Conservation (phyloP, 1,140 invertebrate genomes). For the Rhagoletis zephyria region DNA sequence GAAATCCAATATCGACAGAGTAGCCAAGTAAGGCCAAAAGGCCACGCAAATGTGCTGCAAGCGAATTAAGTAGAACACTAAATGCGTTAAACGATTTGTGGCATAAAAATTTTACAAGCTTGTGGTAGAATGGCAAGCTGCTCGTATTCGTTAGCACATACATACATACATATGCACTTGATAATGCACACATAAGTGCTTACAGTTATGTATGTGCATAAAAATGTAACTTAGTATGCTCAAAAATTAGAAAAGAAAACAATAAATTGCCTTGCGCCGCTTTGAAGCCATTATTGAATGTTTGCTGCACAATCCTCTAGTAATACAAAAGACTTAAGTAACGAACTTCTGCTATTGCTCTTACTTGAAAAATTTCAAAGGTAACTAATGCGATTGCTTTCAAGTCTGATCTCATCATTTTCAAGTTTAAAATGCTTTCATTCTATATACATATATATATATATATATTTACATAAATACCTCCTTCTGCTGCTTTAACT, state of each 20-base stretch:
- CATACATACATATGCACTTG: too few species aligned
- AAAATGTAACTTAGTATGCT: not conserved
- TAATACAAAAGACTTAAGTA: conserved; percentile 53
- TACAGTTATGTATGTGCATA: not conserved
- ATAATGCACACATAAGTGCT: too few species aligned
- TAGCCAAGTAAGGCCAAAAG: not conserved
- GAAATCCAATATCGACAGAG: not conserved
- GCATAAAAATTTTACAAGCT: not conserved
- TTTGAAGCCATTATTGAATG: not conserved
- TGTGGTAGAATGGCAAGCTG: not conserved
- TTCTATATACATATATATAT: not conserved
- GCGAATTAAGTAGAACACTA: conserved; percentile 7
- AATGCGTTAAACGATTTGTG: conserved; percentile 31
- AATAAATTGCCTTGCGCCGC: not conserved
- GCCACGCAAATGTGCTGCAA: conserved; percentile 56
- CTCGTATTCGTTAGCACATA: too few species aligned
- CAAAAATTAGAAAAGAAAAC: not conserved
- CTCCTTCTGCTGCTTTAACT: too few species aligned
- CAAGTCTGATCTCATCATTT: too few species aligned
- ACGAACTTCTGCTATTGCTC: not conserved
- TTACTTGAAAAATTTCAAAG: not conserved
- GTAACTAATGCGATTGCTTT: not conserved
- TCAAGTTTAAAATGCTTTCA: not conserved
- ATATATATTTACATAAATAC: not conserved
- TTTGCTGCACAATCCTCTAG: not conserved